phyloP scores from a whole-genome alignment of 2,888 invertebrate species.

The Barypeithes pellucidus region DNA sequence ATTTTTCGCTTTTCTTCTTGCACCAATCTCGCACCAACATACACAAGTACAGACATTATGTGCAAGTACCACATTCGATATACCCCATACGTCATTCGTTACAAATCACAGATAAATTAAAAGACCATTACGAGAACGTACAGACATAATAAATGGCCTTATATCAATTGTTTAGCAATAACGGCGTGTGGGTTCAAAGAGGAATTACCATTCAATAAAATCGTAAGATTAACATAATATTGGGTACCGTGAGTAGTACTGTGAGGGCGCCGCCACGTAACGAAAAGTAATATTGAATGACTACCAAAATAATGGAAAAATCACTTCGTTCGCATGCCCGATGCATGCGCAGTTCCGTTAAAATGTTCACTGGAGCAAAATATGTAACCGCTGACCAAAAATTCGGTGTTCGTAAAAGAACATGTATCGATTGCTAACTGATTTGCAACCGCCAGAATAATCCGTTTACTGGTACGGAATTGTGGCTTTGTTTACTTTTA shows the following conservation, averaged over 20 bases:
- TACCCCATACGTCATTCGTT: conserved; percentile 21
- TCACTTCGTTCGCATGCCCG: no score
- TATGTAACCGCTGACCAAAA: no score
- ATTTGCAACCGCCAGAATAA: no score
- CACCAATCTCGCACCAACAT: conserved; percentile 15
- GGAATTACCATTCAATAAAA: conserved; percentile 44
- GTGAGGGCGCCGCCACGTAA: conserved; percentile 15
- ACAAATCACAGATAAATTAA: conserved; percentile 36
- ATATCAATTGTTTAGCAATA: conserved; percentile 41
- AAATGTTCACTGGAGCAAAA: no score
- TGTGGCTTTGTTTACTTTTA: no score
- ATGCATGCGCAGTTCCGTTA: no score
- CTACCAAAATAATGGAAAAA: background rate
- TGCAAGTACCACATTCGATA: conserved; percentile 11
- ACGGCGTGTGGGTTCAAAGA: conserved; percentile 36
- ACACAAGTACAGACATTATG: background rate
- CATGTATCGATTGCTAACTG: no score
- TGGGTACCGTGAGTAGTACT: conserved; percentile 17
- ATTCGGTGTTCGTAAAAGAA: no score
- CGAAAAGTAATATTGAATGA: background rate
- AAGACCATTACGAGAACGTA: conserved; percentile 35
- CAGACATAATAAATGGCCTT: conserved; percentile 41
- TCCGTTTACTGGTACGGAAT: no score
- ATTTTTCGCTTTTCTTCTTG: conserved; percentile 15
- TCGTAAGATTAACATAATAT: conserved; percentile 37